Conservation (phyloP, 2,888 invertebrate genomes). For the Oligia fasciuncula region DNA sequence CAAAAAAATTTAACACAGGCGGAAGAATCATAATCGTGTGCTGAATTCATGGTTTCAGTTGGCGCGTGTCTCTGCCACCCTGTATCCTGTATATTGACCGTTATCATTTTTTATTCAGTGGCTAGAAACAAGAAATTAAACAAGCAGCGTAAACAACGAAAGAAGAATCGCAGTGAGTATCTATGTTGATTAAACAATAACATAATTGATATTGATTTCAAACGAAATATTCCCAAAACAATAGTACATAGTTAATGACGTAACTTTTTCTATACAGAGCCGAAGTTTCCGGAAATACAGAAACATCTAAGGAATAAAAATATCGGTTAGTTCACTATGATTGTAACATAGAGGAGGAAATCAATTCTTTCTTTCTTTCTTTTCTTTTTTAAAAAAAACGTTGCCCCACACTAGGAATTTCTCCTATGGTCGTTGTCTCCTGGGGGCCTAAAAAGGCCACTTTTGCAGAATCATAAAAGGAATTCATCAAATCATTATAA, state of each 20-base stretch:
- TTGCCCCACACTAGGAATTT: too few relatives aligned
- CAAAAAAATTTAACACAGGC: too few relatives aligned
- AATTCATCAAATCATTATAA: too few relatives aligned
- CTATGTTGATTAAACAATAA: not conserved
- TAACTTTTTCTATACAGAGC: constrained; percentile 9
- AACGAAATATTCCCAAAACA: not conserved
- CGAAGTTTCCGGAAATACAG: not conserved
- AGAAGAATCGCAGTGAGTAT: constrained; percentile 30
- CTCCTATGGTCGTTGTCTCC: too few relatives aligned
- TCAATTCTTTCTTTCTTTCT: not conserved
- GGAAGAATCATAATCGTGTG: not conserved
- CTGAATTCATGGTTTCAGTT: not conserved
- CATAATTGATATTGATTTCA: not conserved
- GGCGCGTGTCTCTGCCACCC: not conserved
- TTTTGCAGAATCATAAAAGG: too few relatives aligned
- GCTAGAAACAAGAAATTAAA: constrained; percentile 6
- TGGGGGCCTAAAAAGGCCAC: too few relatives aligned
- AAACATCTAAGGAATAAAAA: not conserved
- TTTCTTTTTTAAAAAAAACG: too few relatives aligned
- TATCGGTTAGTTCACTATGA: constrained; percentile 1
- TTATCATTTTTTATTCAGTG: constrained; percentile 14
- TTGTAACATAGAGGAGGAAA: not conserved
- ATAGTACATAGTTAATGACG: too few relatives aligned
- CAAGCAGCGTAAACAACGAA: not conserved
- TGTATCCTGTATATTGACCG: not conserved